phyloP scores from a whole-genome alignment of 2,797 vertebrate genomes.

The Perodicticus potto region DNA sequence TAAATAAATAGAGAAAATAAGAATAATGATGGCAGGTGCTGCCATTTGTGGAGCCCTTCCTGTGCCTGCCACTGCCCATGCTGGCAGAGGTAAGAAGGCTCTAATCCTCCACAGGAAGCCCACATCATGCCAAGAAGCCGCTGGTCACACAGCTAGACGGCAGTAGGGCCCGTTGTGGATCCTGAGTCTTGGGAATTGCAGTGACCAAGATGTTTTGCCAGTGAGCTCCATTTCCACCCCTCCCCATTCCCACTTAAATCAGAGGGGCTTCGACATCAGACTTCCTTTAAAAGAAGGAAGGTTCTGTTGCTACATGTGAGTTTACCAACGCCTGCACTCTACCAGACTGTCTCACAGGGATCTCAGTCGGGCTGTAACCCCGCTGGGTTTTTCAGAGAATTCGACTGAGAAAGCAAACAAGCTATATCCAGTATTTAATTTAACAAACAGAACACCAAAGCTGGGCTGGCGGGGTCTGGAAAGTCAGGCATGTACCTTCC shows the following conservation, averaged over 20 bases:
- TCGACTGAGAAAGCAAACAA: neutral
- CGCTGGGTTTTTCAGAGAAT: neutral
- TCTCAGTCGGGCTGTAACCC: neutral
- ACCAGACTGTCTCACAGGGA: neutral
- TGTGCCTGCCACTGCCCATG: no score
- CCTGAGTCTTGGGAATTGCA: neutral
- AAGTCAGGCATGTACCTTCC: neutral
- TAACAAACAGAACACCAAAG: neutral
- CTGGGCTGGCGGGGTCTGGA: neutral
- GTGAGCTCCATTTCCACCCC: neutral
- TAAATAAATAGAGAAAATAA: neutral
- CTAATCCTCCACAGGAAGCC: neutral
- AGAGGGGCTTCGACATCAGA: neutral
- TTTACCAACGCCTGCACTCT: neutral
- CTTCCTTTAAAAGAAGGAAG: neutral
- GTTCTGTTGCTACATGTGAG: neutral
- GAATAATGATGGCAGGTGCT: neutral
- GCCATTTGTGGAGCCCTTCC: neutral
- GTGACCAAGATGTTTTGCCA: neutral
- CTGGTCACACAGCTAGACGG: neutral
- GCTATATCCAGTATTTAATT: neutral
- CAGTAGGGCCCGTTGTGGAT: neutral
- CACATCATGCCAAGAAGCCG: neutral
- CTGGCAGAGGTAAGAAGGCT: rapidly evolving
- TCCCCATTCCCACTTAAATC: neutral